These are phyloP conservation scores for Heliconius erato DNA, from an alignment of 2,888 invertebrate species.

Conservation along the genomic window DNA sequence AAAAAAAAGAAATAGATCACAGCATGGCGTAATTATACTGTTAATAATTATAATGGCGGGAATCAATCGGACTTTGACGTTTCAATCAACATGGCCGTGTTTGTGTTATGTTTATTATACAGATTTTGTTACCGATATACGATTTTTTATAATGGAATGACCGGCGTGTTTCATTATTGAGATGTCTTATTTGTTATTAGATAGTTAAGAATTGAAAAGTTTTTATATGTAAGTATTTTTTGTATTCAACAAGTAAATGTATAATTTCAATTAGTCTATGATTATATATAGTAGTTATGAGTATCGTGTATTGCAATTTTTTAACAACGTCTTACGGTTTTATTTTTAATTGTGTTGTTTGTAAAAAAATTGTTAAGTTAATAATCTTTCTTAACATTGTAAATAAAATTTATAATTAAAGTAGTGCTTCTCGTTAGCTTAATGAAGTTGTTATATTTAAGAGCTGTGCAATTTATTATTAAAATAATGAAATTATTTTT, in stretches of 20 bases:
- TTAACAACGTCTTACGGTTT: neutral
- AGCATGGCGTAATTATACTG: conserved; percentile 82
- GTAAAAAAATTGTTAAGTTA: neutral
- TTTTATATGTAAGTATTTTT: conserved; percentile 28
- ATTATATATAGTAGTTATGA: neutral
- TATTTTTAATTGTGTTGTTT: neutral
- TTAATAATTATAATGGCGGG: conserved; percentile 82
- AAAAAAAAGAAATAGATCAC: conserved; percentile 80
- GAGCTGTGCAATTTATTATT: neutral
- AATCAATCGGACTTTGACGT: conserved; percentile 84
- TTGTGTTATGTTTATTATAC: conserved; percentile 84
- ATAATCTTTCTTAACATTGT: neutral
- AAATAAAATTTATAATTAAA: neutral
- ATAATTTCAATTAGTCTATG: conserved; percentile 17
- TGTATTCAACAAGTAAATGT: conserved; percentile 3
- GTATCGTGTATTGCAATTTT: neutral
- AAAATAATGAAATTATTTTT: neutral
- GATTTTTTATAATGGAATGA: conserved; percentile 60
- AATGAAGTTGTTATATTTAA: neutral
- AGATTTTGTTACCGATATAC: conserved; percentile 86
- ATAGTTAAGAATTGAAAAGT: conserved; percentile 57
- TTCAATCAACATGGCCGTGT: conserved; percentile 85
- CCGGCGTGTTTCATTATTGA: conserved; percentile 68
- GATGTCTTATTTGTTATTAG: conserved; percentile 75
- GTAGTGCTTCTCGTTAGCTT: neutral